phyloP scores from a whole-genome alignment of 2,113 vertebrate species.

The Dipodomys ordii region DNA sequence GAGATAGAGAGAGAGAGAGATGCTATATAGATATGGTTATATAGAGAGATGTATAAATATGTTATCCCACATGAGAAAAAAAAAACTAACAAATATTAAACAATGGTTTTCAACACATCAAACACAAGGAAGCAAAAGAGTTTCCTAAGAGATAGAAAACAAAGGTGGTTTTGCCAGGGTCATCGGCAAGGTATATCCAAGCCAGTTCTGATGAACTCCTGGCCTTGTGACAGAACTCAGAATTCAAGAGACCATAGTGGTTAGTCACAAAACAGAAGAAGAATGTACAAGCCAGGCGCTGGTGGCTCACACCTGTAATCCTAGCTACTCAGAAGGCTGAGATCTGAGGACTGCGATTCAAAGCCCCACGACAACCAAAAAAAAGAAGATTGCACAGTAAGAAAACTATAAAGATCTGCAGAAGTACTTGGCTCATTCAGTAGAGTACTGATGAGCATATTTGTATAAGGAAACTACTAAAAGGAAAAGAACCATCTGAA shows the following conservation, averaged over 20 bases:
- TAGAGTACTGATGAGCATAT: neutral
- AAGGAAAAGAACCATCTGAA: neutral
- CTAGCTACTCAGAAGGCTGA: no score
- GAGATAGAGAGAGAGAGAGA: no score
- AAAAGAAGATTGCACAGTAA: neutral
- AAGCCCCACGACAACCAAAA: neutral
- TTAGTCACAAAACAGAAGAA: neutral
- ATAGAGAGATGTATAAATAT: neutral
- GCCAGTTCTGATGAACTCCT: neutral
- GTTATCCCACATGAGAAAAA: neutral
- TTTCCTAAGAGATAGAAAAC: neutral
- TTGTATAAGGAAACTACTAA: neutral
- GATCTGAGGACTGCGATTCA: no score
- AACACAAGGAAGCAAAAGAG: neutral
- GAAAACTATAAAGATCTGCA: neutral
- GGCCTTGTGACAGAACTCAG: neutral
- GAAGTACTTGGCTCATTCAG: neutral
- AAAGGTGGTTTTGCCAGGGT: neutral
- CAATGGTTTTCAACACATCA: neutral
- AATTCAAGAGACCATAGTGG: neutral
- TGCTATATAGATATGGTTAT: no score
- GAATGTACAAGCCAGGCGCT: neutral
- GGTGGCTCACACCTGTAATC: no score
- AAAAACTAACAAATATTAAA: conserved; percentile 24
- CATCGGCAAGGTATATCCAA: neutral